phyloP scores from a whole-genome alignment of 2,888 invertebrate genomes.

The Mythimna lalbum region DNA sequence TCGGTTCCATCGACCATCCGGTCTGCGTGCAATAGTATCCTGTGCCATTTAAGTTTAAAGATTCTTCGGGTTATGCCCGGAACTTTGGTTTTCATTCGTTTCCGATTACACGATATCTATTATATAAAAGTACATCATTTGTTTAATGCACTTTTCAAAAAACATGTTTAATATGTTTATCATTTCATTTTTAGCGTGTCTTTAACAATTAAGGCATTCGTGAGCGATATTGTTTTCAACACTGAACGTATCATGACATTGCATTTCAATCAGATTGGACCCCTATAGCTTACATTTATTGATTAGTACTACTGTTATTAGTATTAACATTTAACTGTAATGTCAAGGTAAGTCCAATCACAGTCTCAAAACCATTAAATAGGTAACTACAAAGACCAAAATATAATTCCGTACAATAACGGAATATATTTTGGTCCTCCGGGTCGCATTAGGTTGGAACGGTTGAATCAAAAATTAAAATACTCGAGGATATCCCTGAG shows the following conservation, averaged over 20 bases:
- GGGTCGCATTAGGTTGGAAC: conserved; percentile 22
- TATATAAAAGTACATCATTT: neutral
- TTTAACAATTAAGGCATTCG: conserved; percentile 11
- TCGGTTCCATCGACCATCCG: too few relatives aligned
- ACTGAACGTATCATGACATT: conserved; percentile 12
- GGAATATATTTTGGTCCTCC: conserved; percentile 21
- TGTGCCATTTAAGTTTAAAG: too few relatives aligned
- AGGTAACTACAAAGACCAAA: too few relatives aligned
- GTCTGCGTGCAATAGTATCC: too few relatives aligned
- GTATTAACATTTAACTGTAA: neutral
- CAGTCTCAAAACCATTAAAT: neutral
- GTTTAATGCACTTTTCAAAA: neutral
- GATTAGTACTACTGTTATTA: neutral
- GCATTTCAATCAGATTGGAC: conserved; percentile 41
- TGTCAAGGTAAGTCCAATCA: conserved; percentile 35
- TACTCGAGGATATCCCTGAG: neutral
- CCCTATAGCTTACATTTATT: conserved; percentile 28
- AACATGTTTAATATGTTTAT: neutral
- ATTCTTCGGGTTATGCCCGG: too few relatives aligned
- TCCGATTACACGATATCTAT: too few relatives aligned
- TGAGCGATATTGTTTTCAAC: conserved; percentile 34
- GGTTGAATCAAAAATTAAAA: neutral
- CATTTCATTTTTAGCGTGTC: conserved; percentile 11
- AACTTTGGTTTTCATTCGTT: too few relatives aligned
- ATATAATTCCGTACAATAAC: neutral